phyloP scores from a whole-genome alignment of 2,113 vertebrate genomes.

The Hippoglossus stenolepis region DNA sequence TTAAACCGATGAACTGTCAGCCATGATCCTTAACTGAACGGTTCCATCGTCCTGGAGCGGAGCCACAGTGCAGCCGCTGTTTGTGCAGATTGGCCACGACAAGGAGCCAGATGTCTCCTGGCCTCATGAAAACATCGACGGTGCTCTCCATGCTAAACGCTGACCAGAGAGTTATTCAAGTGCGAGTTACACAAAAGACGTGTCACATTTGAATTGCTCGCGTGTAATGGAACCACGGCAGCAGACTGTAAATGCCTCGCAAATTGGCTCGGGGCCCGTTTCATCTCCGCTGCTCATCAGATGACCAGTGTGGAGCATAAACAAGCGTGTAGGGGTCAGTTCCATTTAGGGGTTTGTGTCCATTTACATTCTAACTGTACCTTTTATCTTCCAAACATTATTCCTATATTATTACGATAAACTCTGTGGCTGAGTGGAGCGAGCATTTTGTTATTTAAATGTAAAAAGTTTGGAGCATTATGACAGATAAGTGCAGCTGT shows the following conservation, averaged over 20 bases:
- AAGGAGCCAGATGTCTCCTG: constrained; percentile 24
- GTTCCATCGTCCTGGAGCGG: not conserved
- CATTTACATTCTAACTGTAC: too few species aligned
- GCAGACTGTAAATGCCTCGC: constrained; percentile 13
- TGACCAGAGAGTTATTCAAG: constrained; percentile 60
- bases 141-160: constrained; percentile 28
- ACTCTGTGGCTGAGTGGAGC: too few species aligned
- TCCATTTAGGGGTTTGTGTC: too few species aligned
- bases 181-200: constrained; percentile 53
- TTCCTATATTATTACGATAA: too few species aligned
- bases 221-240: constrained; percentile 38
- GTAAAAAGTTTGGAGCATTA: not conserved
- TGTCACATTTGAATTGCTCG: constrained; percentile 47
- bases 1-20: too few species aligned
- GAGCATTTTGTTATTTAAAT: too few species aligned
- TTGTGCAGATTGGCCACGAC: too few species aligned
- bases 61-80: constrained; percentile 17
- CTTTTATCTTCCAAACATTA: too few species aligned
- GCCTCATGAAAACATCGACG: constrained; percentile 44
- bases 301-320: not conserved
- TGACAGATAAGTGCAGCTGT: constrained; percentile 5
- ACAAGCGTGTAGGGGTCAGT: not conserved
- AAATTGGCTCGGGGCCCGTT: constrained; percentile 19
- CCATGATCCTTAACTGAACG: too few species aligned
- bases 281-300: constrained; percentile 24